Evolutionary conservation across 2,888 invertebrate genomes (phyloP).

Genomic region (Pachycephus smyrnensis): DNA sequence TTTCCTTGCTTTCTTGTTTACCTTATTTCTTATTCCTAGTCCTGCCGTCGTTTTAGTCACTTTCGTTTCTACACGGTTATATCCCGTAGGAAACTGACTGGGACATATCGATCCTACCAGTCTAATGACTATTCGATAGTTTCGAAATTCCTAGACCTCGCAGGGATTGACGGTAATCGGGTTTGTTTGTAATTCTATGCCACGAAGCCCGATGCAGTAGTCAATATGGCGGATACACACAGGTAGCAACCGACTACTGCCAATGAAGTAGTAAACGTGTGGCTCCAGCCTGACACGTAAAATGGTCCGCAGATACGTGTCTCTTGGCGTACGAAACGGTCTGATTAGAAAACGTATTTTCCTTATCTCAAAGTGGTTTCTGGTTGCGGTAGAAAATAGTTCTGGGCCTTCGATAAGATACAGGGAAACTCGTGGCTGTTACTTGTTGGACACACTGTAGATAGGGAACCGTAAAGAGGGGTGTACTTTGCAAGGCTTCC

Average conservation of each 20-base stretch:
- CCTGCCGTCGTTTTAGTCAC: background rate
- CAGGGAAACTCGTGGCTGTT: background rate
- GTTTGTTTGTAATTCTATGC: constrained; percentile 61
- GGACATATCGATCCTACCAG: constrained; percentile 5
- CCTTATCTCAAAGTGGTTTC: background rate
- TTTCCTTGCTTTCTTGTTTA: background rate
- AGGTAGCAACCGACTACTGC: background rate
- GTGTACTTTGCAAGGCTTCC: constrained; percentile 18
- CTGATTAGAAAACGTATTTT: background rate
- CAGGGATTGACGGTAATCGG: constrained; percentile 49
- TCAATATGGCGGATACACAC: background rate
- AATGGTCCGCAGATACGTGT: background rate
- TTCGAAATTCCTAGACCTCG: constrained; percentile 7
- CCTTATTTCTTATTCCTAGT: background rate
- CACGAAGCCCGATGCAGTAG: constrained; percentile 45
- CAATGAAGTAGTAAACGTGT: background rate
- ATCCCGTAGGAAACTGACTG: background rate
- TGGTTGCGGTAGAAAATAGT: background rate
- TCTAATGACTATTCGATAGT: constrained; percentile 6
- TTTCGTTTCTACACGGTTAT: background rate
- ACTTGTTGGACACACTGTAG: background rate
- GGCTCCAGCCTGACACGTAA: background rate
- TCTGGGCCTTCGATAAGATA: background rate
- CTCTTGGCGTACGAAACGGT: background rate
- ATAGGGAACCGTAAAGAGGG: background rate